These are phyloP conservation scores for Drosophila emarginata DNA, from an alignment of 2,888 invertebrate species.

Conservation along the genomic window DNA sequence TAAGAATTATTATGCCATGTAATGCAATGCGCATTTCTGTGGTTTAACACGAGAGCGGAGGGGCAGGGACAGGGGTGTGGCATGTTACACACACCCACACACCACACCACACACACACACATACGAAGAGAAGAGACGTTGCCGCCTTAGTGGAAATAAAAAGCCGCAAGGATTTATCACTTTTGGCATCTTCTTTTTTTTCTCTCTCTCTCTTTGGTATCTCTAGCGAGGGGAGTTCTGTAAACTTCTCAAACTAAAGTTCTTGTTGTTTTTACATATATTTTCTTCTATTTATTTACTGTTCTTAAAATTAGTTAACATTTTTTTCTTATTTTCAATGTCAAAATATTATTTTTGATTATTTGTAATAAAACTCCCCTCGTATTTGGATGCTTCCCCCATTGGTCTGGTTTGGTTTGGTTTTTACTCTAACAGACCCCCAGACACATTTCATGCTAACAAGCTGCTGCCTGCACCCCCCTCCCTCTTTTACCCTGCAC, in stretches of 20 bases:
- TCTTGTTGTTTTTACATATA: too few relatives aligned
- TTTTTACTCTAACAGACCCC: constrained; percentile 14
- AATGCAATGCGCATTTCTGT: constrained; percentile 66
- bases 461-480: constrained; percentile 33
- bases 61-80: constrained; percentile 62
- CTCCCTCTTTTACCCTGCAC: not conserved
- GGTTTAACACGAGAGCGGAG: constrained; percentile 1
- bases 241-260: not conserved
- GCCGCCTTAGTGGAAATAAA: constrained; percentile 64
- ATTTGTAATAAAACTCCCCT: not conserved
- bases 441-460: constrained; percentile 77
- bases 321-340: not conserved
- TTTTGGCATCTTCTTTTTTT: constrained; percentile 67
- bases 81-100: constrained; percentile 59
- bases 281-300: not conserved
- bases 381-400: not conserved
- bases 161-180: constrained; percentile 78
- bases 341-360: not conserved
- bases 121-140: constrained; percentile 12
- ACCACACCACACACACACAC: constrained; percentile 33
- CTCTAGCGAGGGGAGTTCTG: not conserved
- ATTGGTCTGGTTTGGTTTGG: constrained; percentile 21
- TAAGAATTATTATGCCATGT: constrained; percentile 75
- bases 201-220: constrained; percentile 11
- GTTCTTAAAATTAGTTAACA: not conserved